Conservation (phyloP, 2,113 vertebrate genomes). For the Turdus rufiventris region DNA sequence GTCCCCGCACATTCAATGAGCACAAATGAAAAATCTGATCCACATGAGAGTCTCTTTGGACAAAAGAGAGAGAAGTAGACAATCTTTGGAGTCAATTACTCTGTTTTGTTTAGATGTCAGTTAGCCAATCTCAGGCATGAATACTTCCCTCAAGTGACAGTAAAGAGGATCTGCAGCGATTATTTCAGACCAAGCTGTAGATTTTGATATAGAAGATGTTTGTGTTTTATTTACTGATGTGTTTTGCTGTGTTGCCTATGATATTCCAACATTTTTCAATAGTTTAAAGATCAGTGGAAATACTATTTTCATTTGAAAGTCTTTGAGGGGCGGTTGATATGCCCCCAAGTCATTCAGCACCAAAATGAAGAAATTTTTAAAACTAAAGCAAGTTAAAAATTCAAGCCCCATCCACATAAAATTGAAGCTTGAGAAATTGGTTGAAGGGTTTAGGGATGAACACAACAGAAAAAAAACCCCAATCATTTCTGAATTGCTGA, state of each 20-base stretch:
- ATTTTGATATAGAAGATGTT: background rate
- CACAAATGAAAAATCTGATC: background rate
- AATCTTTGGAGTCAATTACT: background rate
- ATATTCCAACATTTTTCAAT: background rate
- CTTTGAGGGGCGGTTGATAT: background rate
- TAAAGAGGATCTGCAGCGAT: background rate
- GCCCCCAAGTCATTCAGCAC: background rate
- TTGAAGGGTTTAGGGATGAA: background rate
- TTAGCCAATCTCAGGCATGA: background rate
- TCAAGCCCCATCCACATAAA: background rate
- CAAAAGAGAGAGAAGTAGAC: background rate
- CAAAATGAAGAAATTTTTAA: background rate
- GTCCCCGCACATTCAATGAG: background rate
- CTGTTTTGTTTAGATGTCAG: background rate
- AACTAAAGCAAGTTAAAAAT: background rate
- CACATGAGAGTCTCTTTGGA: background rate
- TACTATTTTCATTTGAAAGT: background rate
- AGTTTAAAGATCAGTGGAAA: background rate
- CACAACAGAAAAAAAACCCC: background rate
- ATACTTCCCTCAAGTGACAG: background rate
- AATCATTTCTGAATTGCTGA: background rate
- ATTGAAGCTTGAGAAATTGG: background rate
- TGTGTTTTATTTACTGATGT: background rate
- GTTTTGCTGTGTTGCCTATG: background rate
- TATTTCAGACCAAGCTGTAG: background rate